Evolutionary conservation across 2,888 invertebrate genomes (phyloP).

Genomic region (Nematopogon swammerdamellus): DNA sequence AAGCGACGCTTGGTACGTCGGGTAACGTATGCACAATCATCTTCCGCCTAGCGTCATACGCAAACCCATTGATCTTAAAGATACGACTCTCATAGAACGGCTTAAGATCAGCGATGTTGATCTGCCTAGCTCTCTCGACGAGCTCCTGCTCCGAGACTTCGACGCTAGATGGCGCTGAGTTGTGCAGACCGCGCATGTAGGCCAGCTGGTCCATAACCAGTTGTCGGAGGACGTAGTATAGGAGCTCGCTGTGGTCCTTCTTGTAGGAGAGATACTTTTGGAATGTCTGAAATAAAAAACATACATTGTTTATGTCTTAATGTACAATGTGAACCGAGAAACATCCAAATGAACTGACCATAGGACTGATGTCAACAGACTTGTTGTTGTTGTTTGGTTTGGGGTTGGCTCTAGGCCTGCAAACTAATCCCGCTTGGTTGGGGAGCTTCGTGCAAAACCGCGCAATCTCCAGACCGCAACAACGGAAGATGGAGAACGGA

Average conservation of each 20-base stretch:
- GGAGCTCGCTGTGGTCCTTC: constrained; percentile 92
- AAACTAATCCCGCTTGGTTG: no score
- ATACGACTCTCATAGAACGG: constrained; percentile 90
- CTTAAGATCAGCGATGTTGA: constrained; percentile 84
- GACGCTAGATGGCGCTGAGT: constrained; percentile 65
- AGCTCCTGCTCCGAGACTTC: constrained; percentile 75
- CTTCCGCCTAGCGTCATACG: constrained; percentile 79
- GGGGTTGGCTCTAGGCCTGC: no score
- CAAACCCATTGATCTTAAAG: constrained; percentile 85
- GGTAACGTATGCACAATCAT: constrained; percentile 80
- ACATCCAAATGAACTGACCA: no score
- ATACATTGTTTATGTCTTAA: background rate
- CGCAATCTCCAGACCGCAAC: no score
- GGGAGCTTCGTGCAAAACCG: no score
- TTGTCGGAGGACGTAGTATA: constrained; percentile 93
- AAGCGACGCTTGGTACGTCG: constrained; percentile 39
- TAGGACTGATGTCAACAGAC: no score
- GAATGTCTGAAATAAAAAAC: constrained; percentile 71
- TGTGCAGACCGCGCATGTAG: constrained; percentile 70
- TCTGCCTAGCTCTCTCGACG: constrained; percentile 77
- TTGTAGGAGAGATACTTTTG: constrained; percentile 90
- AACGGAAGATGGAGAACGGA: no score
- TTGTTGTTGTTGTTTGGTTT: no score
- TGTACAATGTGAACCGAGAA: no score
- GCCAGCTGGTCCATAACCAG: constrained; percentile 87